Conservation (phyloP, 2,888 invertebrate species). For the Spilosoma lubricipeda region DNA sequence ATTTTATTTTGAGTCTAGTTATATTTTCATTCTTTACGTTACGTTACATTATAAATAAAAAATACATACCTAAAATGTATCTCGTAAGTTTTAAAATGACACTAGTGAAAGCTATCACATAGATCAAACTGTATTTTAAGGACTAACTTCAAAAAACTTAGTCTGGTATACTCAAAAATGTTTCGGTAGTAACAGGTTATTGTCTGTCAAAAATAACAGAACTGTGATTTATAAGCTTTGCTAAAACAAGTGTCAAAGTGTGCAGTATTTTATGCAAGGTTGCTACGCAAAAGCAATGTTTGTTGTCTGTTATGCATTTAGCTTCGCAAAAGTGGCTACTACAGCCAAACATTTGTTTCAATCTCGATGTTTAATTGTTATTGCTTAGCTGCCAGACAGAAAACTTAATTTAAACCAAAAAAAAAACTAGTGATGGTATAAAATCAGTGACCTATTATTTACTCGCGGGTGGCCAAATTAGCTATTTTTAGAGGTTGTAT, state of each 20-base stretch:
- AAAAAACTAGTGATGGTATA: not conserved
- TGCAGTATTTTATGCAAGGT: slow-evolving; percentile 6
- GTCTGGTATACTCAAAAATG: slow-evolving; percentile 18
- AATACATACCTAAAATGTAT: too few species aligned
- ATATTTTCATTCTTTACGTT: too few species aligned
- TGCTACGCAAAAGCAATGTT: slow-evolving; percentile 4
- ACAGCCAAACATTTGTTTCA: not conserved
- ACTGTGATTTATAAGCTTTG: not conserved
- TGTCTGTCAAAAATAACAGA: slow-evolving; percentile 44
- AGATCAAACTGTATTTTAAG: too few species aligned
- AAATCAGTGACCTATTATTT: too few species aligned
- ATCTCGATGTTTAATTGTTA: not conserved
- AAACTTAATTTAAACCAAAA: not conserved
- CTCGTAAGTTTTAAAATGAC: too few species aligned
- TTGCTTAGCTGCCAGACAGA: not conserved
- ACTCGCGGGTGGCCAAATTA: too few species aligned
- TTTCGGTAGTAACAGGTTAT: slow-evolving; percentile 37
- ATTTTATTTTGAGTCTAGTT: too few species aligned
- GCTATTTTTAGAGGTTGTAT: too few species aligned
- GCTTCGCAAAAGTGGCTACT: not conserved
- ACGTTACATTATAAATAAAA: too few species aligned
- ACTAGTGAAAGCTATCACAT: too few species aligned
- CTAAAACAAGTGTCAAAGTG: not conserved
- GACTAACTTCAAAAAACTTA: slow-evolving; percentile 14
- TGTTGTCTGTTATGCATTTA: slow-evolving; percentile 2